Conservation (phyloP, 1,140 invertebrate genomes). For the Nautilus pompilius region DNA sequence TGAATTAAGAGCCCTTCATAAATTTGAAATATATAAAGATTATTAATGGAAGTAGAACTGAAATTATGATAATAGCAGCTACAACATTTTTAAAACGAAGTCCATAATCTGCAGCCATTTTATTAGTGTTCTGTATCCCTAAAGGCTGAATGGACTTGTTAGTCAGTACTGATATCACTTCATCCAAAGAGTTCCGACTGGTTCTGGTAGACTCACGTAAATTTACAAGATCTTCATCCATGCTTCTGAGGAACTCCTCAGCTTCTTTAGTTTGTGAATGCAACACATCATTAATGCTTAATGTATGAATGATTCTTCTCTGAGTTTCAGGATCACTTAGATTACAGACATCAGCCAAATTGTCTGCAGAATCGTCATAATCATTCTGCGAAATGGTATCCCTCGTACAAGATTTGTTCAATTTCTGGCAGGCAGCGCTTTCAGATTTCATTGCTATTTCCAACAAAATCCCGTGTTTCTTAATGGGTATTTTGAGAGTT, state of each 20-base stretch:
- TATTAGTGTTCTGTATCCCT: slow-evolving; percentile 3
- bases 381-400: background rate
- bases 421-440: slow-evolving; percentile 18
- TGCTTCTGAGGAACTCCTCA: slow-evolving; percentile 36
- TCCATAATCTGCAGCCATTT: slow-evolving; percentile 33
- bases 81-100: slow-evolving; percentile 27
- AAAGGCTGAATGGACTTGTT: slow-evolving; percentile 37
- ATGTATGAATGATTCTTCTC: slow-evolving; percentile 31
- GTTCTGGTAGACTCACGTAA: slow-evolving; percentile 23
- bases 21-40: slow-evolving; percentile 1
- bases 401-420: slow-evolving; percentile 6
- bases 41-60: slow-evolving; percentile 20
- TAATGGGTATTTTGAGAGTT: slow-evolving; percentile 43
- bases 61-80: slow-evolving; percentile 14
- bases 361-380: slow-evolving; percentile 4
- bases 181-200: slow-evolving; percentile 29
- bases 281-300: slow-evolving; percentile 40
- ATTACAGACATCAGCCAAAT: slow-evolving; percentile 10
- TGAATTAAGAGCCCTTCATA: too few species aligned
- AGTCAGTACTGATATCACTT: slow-evolving; percentile 42
- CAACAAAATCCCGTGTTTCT: slow-evolving; percentile 32
- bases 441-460: too few species aligned
- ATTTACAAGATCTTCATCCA: slow-evolving; percentile 45
- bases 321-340: slow-evolving; percentile 41
- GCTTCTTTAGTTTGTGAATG: slow-evolving; percentile 30